A percentile compares a stretch with the other conserved stretches of the same genome.
Conservation (phyloP, 2,888 invertebrate species). For the Zygothrica quintamaculata region DNA sequence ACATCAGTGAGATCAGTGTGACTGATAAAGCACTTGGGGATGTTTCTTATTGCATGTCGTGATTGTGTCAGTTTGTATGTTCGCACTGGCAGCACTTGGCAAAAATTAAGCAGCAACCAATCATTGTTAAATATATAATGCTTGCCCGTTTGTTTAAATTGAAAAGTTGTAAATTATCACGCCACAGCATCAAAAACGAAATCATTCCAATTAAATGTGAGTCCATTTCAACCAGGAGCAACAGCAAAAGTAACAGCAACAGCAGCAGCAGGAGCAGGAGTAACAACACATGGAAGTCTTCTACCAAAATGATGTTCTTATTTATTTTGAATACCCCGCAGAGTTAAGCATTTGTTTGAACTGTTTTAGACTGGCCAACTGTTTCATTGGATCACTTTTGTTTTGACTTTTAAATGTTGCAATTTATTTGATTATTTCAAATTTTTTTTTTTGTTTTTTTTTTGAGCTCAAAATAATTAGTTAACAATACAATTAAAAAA, state of each 20-base stretch:
- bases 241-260: too few species aligned
- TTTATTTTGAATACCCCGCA: constrained; percentile 6
- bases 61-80: constrained; percentile 80
- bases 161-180: constrained; percentile 76
- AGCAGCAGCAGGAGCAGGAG: too few species aligned
- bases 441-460: too few species aligned
- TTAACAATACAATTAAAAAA: too few species aligned
- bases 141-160: constrained; percentile 71
- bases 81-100: constrained; percentile 63
- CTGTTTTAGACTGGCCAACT: constrained; percentile 17
- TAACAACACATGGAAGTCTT: constrained; percentile 11
- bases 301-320: constrained; percentile 25
- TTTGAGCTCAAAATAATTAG: too few species aligned
- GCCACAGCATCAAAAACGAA: constrained; percentile 71
- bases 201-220: constrained; percentile 85
- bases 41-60: constrained; percentile 79
- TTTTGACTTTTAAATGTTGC: constrained; percentile 16
- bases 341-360: too few species aligned
- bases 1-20: constrained; percentile 60
- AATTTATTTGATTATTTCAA: constrained; percentile 36
- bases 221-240: constrained; percentile 78
- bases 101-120: constrained; percentile 83
- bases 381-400: constrained; percentile 8
- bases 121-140: constrained; percentile 75
- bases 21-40: constrained; percentile 66